Evolutionary conservation across 2,888 invertebrate genomes (phyloP).

Genomic region (Pteria penguin): DNA sequence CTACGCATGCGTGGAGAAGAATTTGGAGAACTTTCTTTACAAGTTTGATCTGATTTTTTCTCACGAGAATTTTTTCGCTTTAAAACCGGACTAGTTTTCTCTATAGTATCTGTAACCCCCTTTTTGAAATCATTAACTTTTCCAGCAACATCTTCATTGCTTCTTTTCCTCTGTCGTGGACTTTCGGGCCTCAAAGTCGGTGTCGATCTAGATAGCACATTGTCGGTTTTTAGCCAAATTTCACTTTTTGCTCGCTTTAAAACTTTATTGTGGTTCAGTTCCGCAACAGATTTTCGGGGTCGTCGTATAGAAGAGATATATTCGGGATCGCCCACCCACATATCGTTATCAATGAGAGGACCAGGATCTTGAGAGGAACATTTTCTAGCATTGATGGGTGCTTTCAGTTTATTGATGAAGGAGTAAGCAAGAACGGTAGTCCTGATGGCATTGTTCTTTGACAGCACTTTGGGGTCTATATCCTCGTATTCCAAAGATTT

Average conservation of each 20-base stretch:
- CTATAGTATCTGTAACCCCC: background rate
- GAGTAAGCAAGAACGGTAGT: conserved; percentile 29
- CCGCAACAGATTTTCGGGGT: conserved; percentile 30
- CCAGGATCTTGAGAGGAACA: background rate
- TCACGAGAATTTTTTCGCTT: background rate
- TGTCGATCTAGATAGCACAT: background rate
- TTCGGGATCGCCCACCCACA: conserved; percentile 34
- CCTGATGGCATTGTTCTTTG: background rate
- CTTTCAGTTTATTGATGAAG: conserved; percentile 34
- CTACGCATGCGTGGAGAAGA: background rate
- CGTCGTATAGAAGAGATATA: conserved; percentile 29
- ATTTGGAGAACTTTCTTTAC: background rate
- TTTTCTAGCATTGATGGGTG: conserved; percentile 4
- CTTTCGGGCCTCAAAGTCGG: background rate
- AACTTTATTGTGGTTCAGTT: conserved; percentile 25
- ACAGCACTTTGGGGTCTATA: conserved; percentile 1
- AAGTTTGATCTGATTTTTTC: background rate
- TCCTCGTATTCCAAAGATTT: conserved; percentile 33
- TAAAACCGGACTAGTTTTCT: background rate
- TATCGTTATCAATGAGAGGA: background rate
- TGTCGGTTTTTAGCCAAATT: background rate
- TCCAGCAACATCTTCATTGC: background rate
- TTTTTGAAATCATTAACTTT: background rate
- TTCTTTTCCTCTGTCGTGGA: background rate
- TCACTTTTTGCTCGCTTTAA: conserved; percentile 28